These are phyloP conservation scores for Heliconius erato DNA, from an alignment of 2,888 invertebrate genomes.

Conservation along the genomic window DNA sequence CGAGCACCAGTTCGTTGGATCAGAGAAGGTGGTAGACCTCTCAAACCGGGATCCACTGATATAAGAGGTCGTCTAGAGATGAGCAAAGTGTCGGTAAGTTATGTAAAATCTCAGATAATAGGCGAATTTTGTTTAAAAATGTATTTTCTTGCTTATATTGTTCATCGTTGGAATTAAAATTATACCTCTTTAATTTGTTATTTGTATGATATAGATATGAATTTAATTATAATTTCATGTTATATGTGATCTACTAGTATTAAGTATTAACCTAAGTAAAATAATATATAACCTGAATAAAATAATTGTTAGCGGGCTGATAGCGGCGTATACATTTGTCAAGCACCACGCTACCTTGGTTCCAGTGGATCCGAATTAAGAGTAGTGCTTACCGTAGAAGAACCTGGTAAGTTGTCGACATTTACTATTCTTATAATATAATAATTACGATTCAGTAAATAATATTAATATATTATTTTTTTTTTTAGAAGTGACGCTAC, in stretches of 20 bases:
- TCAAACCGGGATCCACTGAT: slow-evolving; percentile 92
- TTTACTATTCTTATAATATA: too few species aligned
- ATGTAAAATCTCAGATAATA: background rate
- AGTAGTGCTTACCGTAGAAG: slow-evolving; percentile 90
- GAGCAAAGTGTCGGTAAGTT: slow-evolving; percentile 89
- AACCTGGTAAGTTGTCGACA: background rate
- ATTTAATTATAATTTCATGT: slow-evolving; percentile 1
- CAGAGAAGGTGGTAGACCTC: slow-evolving; percentile 88
- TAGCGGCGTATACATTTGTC: slow-evolving; percentile 93
- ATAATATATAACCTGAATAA: background rate
- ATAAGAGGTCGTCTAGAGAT: slow-evolving; percentile 93
- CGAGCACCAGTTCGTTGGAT: slow-evolving; percentile 92
- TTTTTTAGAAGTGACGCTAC: slow-evolving; percentile 56
- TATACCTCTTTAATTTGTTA: background rate
- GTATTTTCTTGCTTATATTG: background rate
- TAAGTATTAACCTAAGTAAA: background rate
- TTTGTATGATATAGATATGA: slow-evolving; percentile 14
- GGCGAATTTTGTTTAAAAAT: background rate
- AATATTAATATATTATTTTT: background rate
- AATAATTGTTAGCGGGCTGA: slow-evolving; percentile 86
- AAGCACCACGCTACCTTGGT: slow-evolving; percentile 89
- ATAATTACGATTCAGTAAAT: background rate
- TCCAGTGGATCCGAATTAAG: slow-evolving; percentile 88
- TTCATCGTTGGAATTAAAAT: background rate
- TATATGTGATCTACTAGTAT: background rate